Base-by-base conservation (phyloP, 53 echinoderm and acorn worm genomes). In the Temnopleurus reevesii region DNA sequence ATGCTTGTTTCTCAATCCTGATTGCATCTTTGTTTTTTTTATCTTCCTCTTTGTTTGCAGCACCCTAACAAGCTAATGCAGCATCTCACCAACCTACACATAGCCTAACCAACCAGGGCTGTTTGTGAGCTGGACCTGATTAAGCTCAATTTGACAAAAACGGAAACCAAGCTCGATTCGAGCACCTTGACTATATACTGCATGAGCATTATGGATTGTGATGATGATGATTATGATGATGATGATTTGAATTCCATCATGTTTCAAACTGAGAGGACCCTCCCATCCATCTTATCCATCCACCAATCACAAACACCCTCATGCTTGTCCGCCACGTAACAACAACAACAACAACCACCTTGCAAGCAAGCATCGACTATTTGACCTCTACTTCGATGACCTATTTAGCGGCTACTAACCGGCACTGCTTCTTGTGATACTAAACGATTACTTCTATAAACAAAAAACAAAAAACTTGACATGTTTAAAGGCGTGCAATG, bases 61-160 rank as follows among this genome's bases (percentile, higher is more conserved):
- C 86, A 59, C 90, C 96, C 93, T 91, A 94, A 92, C 94, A 96
- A 94, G 91, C 91, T 96, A 88, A 94, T 96, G 55, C 96, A 96
- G 89, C 96, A 96, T 91, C 93, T 96, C 65, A 96, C 96, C 33
- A 96, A 92, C 84, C 92, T 96, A 47, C 96, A 96, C 91, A 91
- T 94, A 89, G 96, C 51, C 71, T 87, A 87, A 87, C 88, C 88
- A 86, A 60, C 88, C 88, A 86, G 45, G 63, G 45, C 59, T 83
- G 71, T 71, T 27, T 31, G 63, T 53, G 33, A 36, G 55, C 55
- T 53, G 54, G 23, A 53, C 10, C 26, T 17, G 81, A 53, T 53
- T 46, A n/a, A 21, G 18, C 31, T 23, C 33, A 13, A n/a, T 71
- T 19, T 13, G n/a, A n/a, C 71, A 6, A 31, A 31, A 6, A 19